Base-by-base conservation (phyloP, 23 tunicate species). In the Trididemnum clinides region DNA sequence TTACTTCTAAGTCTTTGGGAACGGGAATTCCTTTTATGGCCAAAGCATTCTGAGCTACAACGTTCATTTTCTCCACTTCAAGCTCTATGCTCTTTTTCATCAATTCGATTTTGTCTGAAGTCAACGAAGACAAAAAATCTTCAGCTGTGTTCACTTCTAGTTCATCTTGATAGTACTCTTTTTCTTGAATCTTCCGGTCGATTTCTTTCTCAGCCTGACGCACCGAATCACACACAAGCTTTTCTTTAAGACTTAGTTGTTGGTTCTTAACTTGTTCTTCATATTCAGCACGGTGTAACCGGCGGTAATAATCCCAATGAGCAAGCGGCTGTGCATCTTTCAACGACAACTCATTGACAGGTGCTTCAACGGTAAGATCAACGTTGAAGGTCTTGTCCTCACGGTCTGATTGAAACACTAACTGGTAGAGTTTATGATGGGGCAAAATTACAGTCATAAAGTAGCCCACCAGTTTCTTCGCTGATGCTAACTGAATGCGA, bases 351-450 rank as follows among this genome's bases (percentile, higher is more conserved):
- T 71, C 33, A 15, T 63, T 57, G 2, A 26, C 69, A 19, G 94
- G 88, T 2, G 57, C 58, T 57, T 94, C 88, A 64, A 94, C 98
- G 30, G 33, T 57, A 33, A 94, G 39, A 10, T 22, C 2, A 22
- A 81, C 20, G 6, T 80, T 26, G 33, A 21, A 33, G 36, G 50
- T 64, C 22, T 65, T 0, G 28, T 64, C 73, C 50, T 94, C 90
- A 0, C 81, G 88, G 4, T 92, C 87, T 33, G 71, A 15, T n/a
- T 82, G 35, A 4, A 85, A 85, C 22, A 89, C 98, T 54, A 91
- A 86, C 90, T 94, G 90, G 50, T 85, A 94, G 10, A 94, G 77
- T 29, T 82, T 85, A 70, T 75, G 82, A 69, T 94, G 84, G 0
- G 93, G 64, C 25, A 94, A 51, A 26, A 89, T 73, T 26, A 64